Evolutionary conservation across 2,888 invertebrate species (phyloP).

Genomic region (Microctonus hyperodae): DNA sequence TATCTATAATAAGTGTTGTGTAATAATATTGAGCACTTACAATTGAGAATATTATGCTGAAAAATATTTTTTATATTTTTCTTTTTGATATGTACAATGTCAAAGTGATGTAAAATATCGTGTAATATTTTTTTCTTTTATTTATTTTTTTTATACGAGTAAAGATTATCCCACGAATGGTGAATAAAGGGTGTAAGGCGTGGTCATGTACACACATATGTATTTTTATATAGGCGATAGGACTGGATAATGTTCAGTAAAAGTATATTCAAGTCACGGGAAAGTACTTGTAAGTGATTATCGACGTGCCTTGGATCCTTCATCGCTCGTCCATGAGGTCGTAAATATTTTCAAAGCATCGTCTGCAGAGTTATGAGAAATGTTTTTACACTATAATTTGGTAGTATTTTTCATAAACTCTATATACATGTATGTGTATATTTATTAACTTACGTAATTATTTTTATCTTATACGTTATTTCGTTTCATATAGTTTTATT

Average conservation of each 20-base stretch:
- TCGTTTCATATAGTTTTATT: constrained; percentile 10
- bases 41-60: too few relatives aligned
- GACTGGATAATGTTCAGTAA: constrained; percentile 5
- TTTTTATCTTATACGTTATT: constrained; percentile 7
- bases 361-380: constrained; percentile 44
- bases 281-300: constrained; percentile 38
- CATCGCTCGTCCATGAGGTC: constrained; percentile 53
- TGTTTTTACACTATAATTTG: constrained; percentile 56
- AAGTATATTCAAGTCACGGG: constrained; percentile 24
- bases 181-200: background rate
- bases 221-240: background rate
- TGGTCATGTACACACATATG: background rate
- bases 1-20: background rate
- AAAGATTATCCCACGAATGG: constrained; percentile 1
- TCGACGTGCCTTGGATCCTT: constrained; percentile 47
- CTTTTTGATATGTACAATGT: background rate
- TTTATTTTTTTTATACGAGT: background rate
- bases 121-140: background rate
- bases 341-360: constrained; percentile 51
- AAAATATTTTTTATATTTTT: too few relatives aligned
- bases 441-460: background rate
- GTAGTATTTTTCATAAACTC: constrained; percentile 45
- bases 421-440: constrained; percentile 22
- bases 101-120: background rate
- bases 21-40: background rate